Base-by-base conservation (phyloP, 2,113 vertebrate genomes). In the Elachura formosa region DNA sequence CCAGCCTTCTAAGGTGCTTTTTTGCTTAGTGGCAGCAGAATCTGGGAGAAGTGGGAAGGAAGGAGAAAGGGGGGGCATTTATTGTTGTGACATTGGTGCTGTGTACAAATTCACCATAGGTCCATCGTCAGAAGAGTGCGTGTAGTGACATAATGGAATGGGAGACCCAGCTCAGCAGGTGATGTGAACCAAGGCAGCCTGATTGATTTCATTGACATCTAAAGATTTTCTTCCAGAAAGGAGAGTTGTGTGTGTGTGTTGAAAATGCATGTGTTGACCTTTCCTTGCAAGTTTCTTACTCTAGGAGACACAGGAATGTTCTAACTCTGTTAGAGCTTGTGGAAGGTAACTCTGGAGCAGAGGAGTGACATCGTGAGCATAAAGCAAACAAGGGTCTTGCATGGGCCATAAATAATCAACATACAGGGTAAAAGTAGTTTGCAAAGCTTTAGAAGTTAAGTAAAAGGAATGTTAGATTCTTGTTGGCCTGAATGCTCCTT, bases 61-160 rank as follows among this genome's bases (percentile, higher is more conserved):
- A 88, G 36, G 52, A 94, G 54, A 52, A 84, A 68, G 87, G 36
- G 87, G 36, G 54, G 28, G 34, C 38, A 22, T 90, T 79, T 61
- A 8, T n/a, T 88, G 67, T 63, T 0, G 0, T 95, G 78, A 85
- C 82, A 6, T 62, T 83, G 72, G 71, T 93, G 58, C 92, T 69
- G 24, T 88, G 75, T 90, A 69, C 79, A 74, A 93, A 87, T 91
- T 90, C 62, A 64, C 87, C 74, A 61, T 29, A 94, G 84, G 71
- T 96, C 90, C 79, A 48, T 80, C 10, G 0, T 46, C 63, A 34
- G 92, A 93, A 78, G 67, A 80, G 71, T 36, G 48, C 1, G 0
- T 48, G 77, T 94, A 91, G 77, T 31, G 29, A 54, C 78, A 34
- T 88, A 90, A 88, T 51, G 85, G 91, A 87, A 87, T 58, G 2